Evolutionary conservation across 2,888 invertebrate species (phyloP).

Genomic region (Orchesella flavescens): DNA sequence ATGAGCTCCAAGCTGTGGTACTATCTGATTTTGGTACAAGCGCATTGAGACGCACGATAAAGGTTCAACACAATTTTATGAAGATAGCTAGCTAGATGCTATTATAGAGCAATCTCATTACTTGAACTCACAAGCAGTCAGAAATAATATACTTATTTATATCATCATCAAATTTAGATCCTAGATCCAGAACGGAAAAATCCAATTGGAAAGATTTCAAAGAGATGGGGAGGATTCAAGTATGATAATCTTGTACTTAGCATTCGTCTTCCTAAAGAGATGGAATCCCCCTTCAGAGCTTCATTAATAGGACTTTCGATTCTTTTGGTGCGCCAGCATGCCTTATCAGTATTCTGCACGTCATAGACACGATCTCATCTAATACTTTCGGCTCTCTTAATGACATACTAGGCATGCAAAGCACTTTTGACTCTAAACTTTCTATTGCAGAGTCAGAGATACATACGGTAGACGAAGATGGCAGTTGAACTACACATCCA

Average conservation of each 20-base stretch:
- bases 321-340: conserved; percentile 19
- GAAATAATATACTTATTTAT: too few species aligned
- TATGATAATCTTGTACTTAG: conserved; percentile 26
- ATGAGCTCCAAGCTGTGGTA: conserved; percentile 45
- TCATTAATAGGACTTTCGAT: conserved; percentile 38
- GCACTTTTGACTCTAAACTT: not conserved
- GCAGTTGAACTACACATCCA: too few species aligned
- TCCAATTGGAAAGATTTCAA: conserved; percentile 36
- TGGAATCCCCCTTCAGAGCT: conserved; percentile 22
- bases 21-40: conserved; percentile 35
- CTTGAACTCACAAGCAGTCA: too few species aligned
- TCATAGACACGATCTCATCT: too few species aligned
- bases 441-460: conserved; percentile 13
- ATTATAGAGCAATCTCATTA: too few species aligned
- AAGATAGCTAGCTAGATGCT: too few species aligned
- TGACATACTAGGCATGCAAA: not conserved
- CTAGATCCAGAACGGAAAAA: conserved; percentile 27
- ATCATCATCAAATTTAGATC: conserved; percentile 20
- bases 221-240: conserved; percentile 36
- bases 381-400: too few species aligned
- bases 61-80: not conserved
- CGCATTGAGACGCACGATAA: conserved; percentile 24
- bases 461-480: conserved; percentile 8
- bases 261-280: conserved; percentile 6
- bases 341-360: not conserved